Conservation (phyloP, 1,140 invertebrate species). For the Bombus superbus region DNA sequence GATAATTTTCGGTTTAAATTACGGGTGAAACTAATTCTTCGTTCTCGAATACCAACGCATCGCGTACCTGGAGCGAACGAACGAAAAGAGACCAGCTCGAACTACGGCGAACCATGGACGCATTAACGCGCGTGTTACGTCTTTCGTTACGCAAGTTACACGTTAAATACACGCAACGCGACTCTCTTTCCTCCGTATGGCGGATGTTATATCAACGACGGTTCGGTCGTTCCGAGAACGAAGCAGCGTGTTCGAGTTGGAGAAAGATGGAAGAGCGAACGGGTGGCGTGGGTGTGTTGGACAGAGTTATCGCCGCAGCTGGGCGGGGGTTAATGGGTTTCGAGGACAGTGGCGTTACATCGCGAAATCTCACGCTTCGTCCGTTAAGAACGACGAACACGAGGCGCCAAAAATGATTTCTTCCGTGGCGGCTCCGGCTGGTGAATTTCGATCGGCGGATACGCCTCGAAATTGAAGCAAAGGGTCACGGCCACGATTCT, state of each 20-base stretch:
- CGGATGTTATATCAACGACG: constrained; percentile 43
- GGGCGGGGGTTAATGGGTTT: constrained; percentile 64
- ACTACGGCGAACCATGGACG: too few species aligned
- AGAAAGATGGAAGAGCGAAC: constrained; percentile 8
- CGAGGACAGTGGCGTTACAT: constrained; percentile 63
- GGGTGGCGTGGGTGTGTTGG: not conserved
- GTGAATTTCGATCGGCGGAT: too few species aligned
- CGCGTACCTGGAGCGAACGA: too few species aligned
- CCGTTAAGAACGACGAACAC: constrained; percentile 53
- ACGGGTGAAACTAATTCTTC: too few species aligned
- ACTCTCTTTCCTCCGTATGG: not conserved
- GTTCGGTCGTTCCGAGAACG: constrained; percentile 15
- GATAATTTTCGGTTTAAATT: too few species aligned
- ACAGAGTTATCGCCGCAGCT: constrained; percentile 42
- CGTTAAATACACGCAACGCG: not conserved
- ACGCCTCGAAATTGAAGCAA: too few species aligned
- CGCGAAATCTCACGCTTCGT: constrained; percentile 60
- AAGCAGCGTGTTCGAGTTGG: not conserved
- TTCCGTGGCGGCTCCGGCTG: constrained; percentile 31
- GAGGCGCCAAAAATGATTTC: constrained; percentile 3
- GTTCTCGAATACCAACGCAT: too few species aligned
- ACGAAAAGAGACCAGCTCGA: too few species aligned
- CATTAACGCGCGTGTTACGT: not conserved
- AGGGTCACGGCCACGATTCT: too few species aligned
- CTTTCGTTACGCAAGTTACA: constrained; percentile 23